Evolutionary conservation across 2,797 vertebrate genomes (phyloP), one percentile per base, ranked within the genome.

Genomic region (Brachyrhaphis roseni): DNA sequence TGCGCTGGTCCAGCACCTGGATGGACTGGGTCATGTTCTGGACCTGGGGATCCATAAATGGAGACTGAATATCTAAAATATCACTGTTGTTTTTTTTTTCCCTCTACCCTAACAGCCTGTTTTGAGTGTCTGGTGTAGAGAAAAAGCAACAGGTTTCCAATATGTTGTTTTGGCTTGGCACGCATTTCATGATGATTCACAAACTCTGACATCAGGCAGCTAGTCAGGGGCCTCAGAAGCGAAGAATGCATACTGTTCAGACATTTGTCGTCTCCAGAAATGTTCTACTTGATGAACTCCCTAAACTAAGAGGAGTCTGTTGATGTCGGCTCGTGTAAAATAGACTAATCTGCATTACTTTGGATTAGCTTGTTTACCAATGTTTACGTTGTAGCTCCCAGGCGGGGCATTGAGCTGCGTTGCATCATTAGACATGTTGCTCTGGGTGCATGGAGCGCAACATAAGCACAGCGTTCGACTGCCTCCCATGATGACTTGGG

Each of bases 21-120:
- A 99, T 99, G 81, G 98, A 99, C 89, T 99, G 98, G 83, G 98
- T 98, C 98, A 99, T 99, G 95, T 99, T 99, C 93, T 99, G 98
- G 95, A 99, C 98, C 98, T 99, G 93, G 59, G 68, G 0, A 78
- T 57, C 43, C 71, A 89, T 26, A 78, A 28, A 51, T 74, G 16
- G 23, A 72, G 72, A 51, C 28, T 71, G 53, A 59, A 46, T 28
- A 10, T 51, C 57, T 20, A 26, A 47, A 76, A 70, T n/a, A 16
- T 2, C 11, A 41, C 20, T 51, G 8, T 1, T 28, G 41, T 55
- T 75, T 15, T 70, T 39, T 3, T 66, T 45, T 2, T 49, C 51
- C 53, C 64, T 26, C 20, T 53, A 28, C 20, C 7, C 12, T 5
- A 45, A 36, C 11, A 26, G 20, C 46, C 34, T 72, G 57, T 62